These are phyloP conservation scores for Echinarachnius parma DNA, from an alignment of 53 echinoderm and acorn worm species.

Conservation along the genomic window DNA sequence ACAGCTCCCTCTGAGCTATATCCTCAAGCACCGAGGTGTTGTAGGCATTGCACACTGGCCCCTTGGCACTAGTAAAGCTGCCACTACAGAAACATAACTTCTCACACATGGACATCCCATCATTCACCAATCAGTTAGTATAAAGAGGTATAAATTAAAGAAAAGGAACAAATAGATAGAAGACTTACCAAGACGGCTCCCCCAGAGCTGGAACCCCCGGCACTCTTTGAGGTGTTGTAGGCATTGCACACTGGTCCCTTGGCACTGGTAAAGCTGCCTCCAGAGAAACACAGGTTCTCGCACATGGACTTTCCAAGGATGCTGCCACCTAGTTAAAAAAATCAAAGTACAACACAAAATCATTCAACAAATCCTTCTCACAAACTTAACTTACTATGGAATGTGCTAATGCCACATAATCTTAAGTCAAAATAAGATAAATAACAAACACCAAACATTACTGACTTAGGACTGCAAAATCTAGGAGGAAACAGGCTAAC, in stretches of 20 bases:
- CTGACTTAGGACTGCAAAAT: too few relatives aligned
- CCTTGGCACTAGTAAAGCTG: conserved; percentile 61
- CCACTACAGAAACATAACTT: conserved; percentile 61
- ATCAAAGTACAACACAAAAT: conserved; percentile 1
- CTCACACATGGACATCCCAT: conserved; percentile 68
- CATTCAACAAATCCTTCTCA: too few relatives aligned
- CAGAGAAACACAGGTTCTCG: conserved; percentile 70
- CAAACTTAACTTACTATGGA: too few relatives aligned
- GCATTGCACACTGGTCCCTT: conserved; percentile 62
- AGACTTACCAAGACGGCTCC: conserved; percentile 65
- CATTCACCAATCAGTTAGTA: too few relatives aligned
- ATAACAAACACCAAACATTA: too few relatives aligned
- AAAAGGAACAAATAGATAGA: too few relatives aligned
- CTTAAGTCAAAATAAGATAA: too few relatives aligned
- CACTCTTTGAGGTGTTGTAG: conserved; percentile 54
- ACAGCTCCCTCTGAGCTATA: conserved; percentile 68
- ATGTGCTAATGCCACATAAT: too few relatives aligned
- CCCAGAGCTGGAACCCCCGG: conserved; percentile 71
- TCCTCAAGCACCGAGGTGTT: conserved; percentile 59
- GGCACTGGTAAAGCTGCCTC: conserved; percentile 55
- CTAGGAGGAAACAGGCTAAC: too few relatives aligned
- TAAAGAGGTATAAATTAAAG: too few relatives aligned
- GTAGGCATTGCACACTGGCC: conserved; percentile 58
- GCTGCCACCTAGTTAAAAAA: conserved; percentile 47
- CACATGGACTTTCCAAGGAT: conserved; percentile 63